phyloP scores from a whole-genome alignment of 2,888 invertebrate genomes.

The Biston betularia region DNA sequence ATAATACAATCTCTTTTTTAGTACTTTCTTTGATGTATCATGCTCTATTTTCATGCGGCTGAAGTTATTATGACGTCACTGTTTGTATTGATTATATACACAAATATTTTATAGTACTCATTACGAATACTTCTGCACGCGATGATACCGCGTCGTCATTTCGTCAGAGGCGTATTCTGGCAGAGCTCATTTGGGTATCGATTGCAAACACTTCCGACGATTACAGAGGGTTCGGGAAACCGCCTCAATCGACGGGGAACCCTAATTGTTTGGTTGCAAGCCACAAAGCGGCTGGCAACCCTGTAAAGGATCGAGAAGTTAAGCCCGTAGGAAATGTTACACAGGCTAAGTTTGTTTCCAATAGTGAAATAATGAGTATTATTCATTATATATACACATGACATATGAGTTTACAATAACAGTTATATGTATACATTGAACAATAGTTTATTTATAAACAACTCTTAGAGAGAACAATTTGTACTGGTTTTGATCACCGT shows the following conservation, averaged over 20 bases:
- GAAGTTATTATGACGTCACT: not conserved
- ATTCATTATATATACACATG: too few species aligned
- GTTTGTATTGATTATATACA: conserved; percentile 1
- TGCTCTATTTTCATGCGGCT: too few species aligned
- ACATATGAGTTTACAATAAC: too few species aligned
- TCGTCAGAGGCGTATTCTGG: conserved; percentile 29
- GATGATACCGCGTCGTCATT: conserved; percentile 29
- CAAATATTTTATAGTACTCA: not conserved
- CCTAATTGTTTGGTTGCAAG: conserved; percentile 27
- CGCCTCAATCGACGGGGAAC: conserved; percentile 20
- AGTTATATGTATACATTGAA: too few species aligned
- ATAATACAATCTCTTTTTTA: too few species aligned
- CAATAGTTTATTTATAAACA: too few species aligned
- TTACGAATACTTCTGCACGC: conserved; percentile 23
- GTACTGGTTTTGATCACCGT: too few species aligned
- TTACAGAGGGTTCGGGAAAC: conserved; percentile 36
- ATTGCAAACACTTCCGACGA: conserved; percentile 65
- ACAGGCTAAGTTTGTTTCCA: not conserved
- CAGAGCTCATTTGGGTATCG: conserved; percentile 54
- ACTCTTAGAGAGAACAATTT: too few species aligned
- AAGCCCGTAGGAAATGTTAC: conserved; percentile 1
- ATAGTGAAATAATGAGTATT: not conserved
- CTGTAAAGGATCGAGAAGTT: conserved; percentile 1
- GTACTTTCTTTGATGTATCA: too few species aligned
- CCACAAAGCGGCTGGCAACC: conserved; percentile 1